Base-by-base conservation (phyloP, 2,888 invertebrate species). In the Stomorhina lunata region DNA sequence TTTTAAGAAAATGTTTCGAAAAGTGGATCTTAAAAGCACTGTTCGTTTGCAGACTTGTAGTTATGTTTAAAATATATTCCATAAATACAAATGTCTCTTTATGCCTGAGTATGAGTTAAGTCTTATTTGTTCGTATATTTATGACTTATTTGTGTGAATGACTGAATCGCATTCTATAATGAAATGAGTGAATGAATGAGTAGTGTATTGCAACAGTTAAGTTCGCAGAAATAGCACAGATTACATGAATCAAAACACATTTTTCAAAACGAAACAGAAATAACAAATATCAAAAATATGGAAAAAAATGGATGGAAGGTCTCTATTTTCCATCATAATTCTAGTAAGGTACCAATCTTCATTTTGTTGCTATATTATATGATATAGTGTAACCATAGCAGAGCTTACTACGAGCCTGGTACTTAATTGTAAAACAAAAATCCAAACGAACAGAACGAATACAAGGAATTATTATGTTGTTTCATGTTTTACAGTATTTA, bases 391-490 rank as follows among this genome's bases (percentile, higher is more conserved):
- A n/a, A n/a, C n/a, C n/a, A n/a, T n/a, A n/a, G n/a, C n/a, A n/a
- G 27, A 40, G 29, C 27, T 29, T 43, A 10, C n/a, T 72, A 20
- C 7, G 45, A 48, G 7, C 22, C 57, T 40, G 72, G 27, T 29
- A 72, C 27, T 61, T 40, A 12, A 45, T 45, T 57, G 6, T 27
- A 25, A 37, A 63, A 73, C 27, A 12, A 55, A 34, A 57, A 12
- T 34, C n/a, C 1, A 53, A 37, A 68, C 48, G n/a, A 32, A 57
- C 32, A 34, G 57, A 57, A 22, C 12, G 20, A 57, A 59, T 27
- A 63, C 53, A 53, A 61, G 40, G 63, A 73, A 73, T 53, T 59
- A 73, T 73, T 40, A 71, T 71, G 68, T 69, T 55, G 10, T 71
- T 48, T 29, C 57, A 53, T 63, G 53, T 40, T 63, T 53, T 53